Base-by-base conservation (phyloP, 2,797 vertebrate genomes). In the Cetoscarus ocellatus region DNA sequence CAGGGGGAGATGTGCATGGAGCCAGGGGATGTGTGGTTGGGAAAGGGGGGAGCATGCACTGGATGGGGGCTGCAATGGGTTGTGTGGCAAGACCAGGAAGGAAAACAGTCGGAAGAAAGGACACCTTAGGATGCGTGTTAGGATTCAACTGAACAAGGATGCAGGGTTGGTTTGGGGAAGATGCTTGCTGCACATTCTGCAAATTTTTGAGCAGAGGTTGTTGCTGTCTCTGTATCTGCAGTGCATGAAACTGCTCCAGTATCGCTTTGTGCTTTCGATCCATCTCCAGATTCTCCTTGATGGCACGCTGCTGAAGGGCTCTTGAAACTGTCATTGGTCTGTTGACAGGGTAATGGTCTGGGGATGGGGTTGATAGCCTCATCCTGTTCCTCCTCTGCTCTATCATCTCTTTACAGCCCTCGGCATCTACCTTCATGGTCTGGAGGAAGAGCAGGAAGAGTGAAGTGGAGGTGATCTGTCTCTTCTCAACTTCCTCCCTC, bases 321-420 rank as follows among this genome's bases (percentile, higher is more conserved):
- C 92, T 88, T 0, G 77, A 93, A 0, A 79, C 35, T 0, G 56
- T 79, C 7, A 15, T 43, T 0, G 17, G 38, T 2, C 36, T 35
- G 52, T 1, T 13, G 43, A 3, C 3, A 4, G 59, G 0, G 4
- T 1, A 0, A 0, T 10, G 15, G 0, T 1, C 0, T 0, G n/a
- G 6, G 1, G 67, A 49, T 0, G 63, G 52, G 0, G 59, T 10
- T 14, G 6, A 17, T 0, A 1, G 3, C 1, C 0, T 17, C 45
- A 3, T 15, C 3, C 5, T 61, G 0, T 62, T 7, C 47, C 61
- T 93, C 36, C 91, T 92, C 66, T 90, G 85, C 12, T 85, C 77
- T 27, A 98, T 97, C 0, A 94, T 82, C 40, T 92, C 91, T 91
- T 94, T 94, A 75, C 97, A 98, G 67, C 97, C 97, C 0, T 73